Conservation (phyloP, 1,140 invertebrate genomes). For the Drosophila grimshawi region DNA sequence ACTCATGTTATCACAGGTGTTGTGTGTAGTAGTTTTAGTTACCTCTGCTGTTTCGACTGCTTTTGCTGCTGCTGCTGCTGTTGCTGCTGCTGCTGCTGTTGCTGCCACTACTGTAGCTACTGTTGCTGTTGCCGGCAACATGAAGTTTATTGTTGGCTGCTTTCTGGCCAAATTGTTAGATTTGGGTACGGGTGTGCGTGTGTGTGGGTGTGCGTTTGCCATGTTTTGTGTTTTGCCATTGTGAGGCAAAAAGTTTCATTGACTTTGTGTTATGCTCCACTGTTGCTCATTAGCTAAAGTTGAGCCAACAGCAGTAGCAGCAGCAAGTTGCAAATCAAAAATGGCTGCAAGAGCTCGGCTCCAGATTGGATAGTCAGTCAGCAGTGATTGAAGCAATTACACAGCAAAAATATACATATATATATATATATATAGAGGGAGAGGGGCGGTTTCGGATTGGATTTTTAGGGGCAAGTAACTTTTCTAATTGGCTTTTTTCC, state of each 20-base stretch:
- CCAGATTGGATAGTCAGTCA: slow-evolving; percentile 6
- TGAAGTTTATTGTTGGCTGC: slow-evolving; percentile 63
- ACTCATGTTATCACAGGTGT: slow-evolving; percentile 73
- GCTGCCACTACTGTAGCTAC: background rate
- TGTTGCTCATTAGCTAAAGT: slow-evolving; percentile 60
- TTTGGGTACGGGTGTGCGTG: background rate
- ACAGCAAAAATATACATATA: slow-evolving; percentile 26
- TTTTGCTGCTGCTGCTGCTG: background rate
- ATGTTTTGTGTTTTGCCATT: slow-evolving; percentile 55
- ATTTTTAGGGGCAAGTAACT: slow-evolving; percentile 38
- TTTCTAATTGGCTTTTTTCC: slow-evolving; percentile 80
- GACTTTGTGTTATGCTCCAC: slow-evolving; percentile 39
- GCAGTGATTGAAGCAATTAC: slow-evolving; percentile 26
- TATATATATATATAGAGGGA: too few species aligned
- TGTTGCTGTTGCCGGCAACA: slow-evolving; percentile 43
- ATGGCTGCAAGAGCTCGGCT: slow-evolving; percentile 18
- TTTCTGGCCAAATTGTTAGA: slow-evolving; percentile 33
- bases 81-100: slow-evolving; percentile 2
- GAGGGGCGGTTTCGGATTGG: background rate
- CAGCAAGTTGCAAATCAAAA: slow-evolving; percentile 38
- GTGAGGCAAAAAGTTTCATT: slow-evolving; percentile 59
- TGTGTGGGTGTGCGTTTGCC: slow-evolving; percentile 10
- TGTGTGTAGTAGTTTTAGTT: slow-evolving; percentile 68
- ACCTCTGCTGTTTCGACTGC: slow-evolving; percentile 18
- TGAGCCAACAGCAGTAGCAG: slow-evolving; percentile 34